These are phyloP conservation scores for Proisotoma minuta DNA, from an alignment of 2,888 invertebrate species.

Conservation along the genomic window DNA sequence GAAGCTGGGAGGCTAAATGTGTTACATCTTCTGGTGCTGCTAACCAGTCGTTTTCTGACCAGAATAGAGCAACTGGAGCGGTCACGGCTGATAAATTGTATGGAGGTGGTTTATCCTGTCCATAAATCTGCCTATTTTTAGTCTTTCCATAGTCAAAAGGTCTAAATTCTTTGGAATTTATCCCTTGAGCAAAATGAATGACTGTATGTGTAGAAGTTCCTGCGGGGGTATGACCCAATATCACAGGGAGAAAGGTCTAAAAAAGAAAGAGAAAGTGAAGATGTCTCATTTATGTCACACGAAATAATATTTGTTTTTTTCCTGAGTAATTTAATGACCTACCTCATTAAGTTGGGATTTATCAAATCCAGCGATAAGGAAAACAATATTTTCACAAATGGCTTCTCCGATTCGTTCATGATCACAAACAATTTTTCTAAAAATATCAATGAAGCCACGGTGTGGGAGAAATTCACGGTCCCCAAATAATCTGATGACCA, in stretches of 20 bases:
- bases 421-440: constrained; percentile 29
- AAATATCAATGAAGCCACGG: constrained; percentile 19
- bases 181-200: constrained; percentile 60
- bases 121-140: constrained; percentile 60
- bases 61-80: constrained; percentile 63
- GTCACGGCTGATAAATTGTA: constrained; percentile 61
- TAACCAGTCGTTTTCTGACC: constrained; percentile 65
- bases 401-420: constrained; percentile 20
- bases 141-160: constrained; percentile 65
- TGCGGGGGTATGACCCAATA: constrained; percentile 66
- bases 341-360: constrained; percentile 22
- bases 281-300: not conserved
- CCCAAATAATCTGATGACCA: constrained; percentile 26
- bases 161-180: constrained; percentile 55
- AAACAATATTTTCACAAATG: constrained; percentile 26
- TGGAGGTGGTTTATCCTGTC: constrained; percentile 58
- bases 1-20: constrained; percentile 13
- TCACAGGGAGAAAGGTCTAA: constrained; percentile 59
- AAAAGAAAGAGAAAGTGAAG: not conserved
- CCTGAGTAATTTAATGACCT: not conserved
- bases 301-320: constrained; percentile 3
- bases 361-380: constrained; percentile 27
- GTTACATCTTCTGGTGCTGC: constrained; percentile 18
- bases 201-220: constrained; percentile 70
- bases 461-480: constrained; percentile 35